Percentiles rank a stretch among this genome's conserved stretches.
Conservation (phyloP, 53 echinoderm and acorn worm genomes). For the Echinarachnius parma region DNA sequence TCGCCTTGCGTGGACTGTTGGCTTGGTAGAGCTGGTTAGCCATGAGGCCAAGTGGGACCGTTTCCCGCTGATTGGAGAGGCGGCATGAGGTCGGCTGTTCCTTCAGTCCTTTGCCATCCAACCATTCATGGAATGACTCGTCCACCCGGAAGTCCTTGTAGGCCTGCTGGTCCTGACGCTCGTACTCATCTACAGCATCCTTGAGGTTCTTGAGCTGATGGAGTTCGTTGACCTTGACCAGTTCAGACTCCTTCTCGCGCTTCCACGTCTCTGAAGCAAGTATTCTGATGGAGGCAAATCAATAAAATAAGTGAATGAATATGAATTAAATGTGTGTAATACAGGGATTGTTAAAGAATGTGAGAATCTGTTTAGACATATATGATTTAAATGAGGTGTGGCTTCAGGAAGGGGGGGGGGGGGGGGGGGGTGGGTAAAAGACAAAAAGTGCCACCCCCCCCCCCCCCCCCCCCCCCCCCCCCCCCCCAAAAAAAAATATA, state of each 20-base stretch:
- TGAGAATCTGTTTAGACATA: too few relatives aligned
- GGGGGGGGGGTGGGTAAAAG: too few relatives aligned
- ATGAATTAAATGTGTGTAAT: too few relatives aligned
- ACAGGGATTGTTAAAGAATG: too few relatives aligned
- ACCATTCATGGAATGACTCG: constrained; percentile 77
- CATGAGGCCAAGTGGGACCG: constrained; percentile 10
- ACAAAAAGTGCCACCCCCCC: too few relatives aligned
- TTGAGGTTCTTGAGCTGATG: constrained; percentile 66
- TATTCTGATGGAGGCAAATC: constrained; percentile 48
- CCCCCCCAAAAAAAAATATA: too few relatives aligned
- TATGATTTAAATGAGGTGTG: too few relatives aligned
- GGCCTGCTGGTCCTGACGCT: constrained; percentile 61
- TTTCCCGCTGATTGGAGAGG: background rate
- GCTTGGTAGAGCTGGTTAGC: constrained; percentile 42
- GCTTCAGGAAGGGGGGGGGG: too few relatives aligned
- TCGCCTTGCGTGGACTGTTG: constrained; percentile 27
- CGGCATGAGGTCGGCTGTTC: constrained; percentile 40
- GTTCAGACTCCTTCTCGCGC: constrained; percentile 71
- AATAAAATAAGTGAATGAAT: background rate
- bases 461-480: too few relatives aligned
- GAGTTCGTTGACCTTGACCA: constrained; percentile 65
- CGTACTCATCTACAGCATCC: constrained; percentile 56
- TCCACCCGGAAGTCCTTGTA: constrained; percentile 65
- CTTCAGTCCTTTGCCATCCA: constrained; percentile 64
- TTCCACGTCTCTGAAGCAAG: constrained; percentile 90